A percentile compares a stretch with the other conserved stretches of the same genome.
phyloP scores from a whole-genome alignment of 2,888 invertebrate species.

The Oxytorus armatus region DNA sequence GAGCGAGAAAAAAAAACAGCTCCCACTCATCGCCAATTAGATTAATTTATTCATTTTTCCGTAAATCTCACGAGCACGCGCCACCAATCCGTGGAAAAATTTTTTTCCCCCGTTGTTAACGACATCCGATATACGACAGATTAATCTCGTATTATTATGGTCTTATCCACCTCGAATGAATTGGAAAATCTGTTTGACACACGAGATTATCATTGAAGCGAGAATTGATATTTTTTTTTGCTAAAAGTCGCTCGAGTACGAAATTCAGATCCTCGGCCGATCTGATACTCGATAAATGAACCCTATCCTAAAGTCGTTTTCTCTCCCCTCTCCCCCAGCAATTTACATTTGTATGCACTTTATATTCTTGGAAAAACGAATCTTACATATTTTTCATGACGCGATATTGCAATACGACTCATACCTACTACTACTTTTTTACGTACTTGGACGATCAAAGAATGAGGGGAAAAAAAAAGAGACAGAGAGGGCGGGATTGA shows the following conservation, averaged over 20 bases:
- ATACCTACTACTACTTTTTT: slow-evolving; percentile 58
- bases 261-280: background rate
- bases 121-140: no score
- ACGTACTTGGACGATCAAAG: slow-evolving; percentile 52
- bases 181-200: no score
- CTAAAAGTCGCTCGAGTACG: background rate
- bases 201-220: background rate
- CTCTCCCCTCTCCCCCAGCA: no score
- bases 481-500: background rate
- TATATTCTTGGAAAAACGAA: slow-evolving; percentile 2
- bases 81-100: no score
- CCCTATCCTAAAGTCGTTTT: no score
- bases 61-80: background rate
- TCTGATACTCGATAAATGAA: no score
- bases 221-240: slow-evolving; percentile 3
- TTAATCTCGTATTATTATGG: no score
- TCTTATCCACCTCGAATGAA: no score
- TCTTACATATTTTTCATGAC: slow-evolving; percentile 57
- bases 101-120: background rate
- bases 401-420: slow-evolving; percentile 44
- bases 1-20: slow-evolving; percentile 2
- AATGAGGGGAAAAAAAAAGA: background rate
- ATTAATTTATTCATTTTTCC: slow-evolving; percentile 56
- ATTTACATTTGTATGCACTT: background rate
- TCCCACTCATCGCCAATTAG: slow-evolving; percentile 51